Conservation (phyloP, 2,113 vertebrate species). For the Kryptolebias marmoratus region DNA sequence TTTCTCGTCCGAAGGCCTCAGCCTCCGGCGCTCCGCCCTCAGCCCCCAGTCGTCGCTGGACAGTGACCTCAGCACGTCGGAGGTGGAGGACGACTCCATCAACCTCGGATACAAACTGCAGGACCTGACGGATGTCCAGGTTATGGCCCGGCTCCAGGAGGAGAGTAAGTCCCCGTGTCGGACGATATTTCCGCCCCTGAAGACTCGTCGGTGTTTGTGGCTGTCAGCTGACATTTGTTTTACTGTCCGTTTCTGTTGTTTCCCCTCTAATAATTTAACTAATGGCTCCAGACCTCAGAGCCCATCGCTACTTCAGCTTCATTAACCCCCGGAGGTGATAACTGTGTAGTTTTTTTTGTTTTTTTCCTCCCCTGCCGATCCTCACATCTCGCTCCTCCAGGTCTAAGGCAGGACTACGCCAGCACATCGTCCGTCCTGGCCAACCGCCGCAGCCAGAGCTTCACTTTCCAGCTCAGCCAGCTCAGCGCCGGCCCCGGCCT, state of each 20-base stretch:
- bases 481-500: slow-evolving; percentile 82
- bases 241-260: slow-evolving; percentile 22
- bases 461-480: slow-evolving; percentile 82
- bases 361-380: slow-evolving; percentile 22
- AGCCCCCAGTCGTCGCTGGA: slow-evolving; percentile 88
- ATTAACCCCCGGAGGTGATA: slow-evolving; percentile 74
- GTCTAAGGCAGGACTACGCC: slow-evolving; percentile 94
- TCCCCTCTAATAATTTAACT: slow-evolving; percentile 64
- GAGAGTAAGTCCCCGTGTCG: slow-evolving; percentile 85
- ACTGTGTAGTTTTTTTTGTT: slow-evolving; percentile 12
- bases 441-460: slow-evolving; percentile 85
- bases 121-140: slow-evolving; percentile 95
- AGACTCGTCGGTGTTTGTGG: background rate
- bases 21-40: slow-evolving; percentile 78
- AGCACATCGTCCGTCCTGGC: slow-evolving; percentile 83
- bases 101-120: slow-evolving; percentile 93
- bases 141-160: slow-evolving; percentile 97
- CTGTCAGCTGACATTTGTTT: slow-evolving; percentile 1
- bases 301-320: slow-evolving; percentile 79
- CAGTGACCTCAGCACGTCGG: slow-evolving; percentile 84
- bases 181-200: background rate
- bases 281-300: slow-evolving; percentile 66
- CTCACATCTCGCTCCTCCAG: slow-evolving; percentile 75
- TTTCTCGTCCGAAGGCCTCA: slow-evolving; percentile 72
- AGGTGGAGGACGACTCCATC: slow-evolving; percentile 88